Evolutionary conservation across 2,113 vertebrate genomes (phyloP).

Genomic region (Takifugu bimaculatus): DNA sequence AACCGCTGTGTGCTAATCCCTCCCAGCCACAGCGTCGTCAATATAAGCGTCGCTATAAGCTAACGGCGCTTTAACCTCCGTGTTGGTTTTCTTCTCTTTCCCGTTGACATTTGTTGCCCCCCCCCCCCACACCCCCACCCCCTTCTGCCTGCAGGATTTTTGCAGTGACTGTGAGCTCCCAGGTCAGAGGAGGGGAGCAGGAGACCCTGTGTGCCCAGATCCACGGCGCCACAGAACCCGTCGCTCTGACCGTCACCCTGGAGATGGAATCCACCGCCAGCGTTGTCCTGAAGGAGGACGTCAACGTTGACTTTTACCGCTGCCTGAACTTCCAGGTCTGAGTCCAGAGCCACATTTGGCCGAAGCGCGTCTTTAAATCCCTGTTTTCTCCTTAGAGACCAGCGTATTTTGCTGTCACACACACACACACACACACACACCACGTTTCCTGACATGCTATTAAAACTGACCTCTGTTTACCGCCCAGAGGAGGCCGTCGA

Average conservation of each 20-base stretch:
- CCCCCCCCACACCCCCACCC: background rate
- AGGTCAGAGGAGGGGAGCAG: constrained; percentile 46
- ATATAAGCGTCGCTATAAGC: too few species aligned
- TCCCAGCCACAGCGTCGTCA: too few species aligned
- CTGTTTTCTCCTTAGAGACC: background rate
- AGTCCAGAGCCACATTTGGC: background rate
- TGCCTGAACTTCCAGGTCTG: constrained; percentile 68
- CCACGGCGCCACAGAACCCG: constrained; percentile 6
- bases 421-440: too few species aligned
- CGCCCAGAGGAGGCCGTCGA: too few species aligned
- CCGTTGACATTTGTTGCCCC: background rate
- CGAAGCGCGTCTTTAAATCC: background rate
- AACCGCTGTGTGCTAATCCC: too few species aligned
- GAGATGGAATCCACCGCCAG: background rate
- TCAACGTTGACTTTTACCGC: constrained; percentile 46
- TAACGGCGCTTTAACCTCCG: too few species aligned
- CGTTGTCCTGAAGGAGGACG: constrained; percentile 34
- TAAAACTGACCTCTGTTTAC: too few species aligned
- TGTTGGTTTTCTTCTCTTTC: background rate
- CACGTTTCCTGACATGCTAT: too few species aligned
- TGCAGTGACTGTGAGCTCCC: constrained; percentile 66
- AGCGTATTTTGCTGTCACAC: too few species aligned
- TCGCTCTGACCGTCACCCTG: constrained; percentile 43
- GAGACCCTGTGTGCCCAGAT: constrained; percentile 69
- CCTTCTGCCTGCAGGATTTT: constrained; percentile 55